Evolutionary conservation across 2,888 invertebrate species (phyloP), one percentile per base, ranked within the genome.

Genomic region (Empis stercorea): DNA sequence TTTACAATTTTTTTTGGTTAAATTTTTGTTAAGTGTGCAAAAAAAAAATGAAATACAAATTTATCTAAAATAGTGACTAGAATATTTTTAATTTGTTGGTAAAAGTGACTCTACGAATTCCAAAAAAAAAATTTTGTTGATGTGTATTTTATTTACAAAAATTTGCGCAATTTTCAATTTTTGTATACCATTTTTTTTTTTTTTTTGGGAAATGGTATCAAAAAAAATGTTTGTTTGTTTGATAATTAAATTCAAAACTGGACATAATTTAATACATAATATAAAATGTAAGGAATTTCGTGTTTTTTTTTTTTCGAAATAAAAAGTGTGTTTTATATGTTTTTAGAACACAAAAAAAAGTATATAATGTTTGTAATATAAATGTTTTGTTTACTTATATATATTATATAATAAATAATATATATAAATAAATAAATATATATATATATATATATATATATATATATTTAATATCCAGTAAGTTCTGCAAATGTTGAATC

Each of bases 401-500:
- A 11, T 38, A 38, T 16, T n/a, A 37, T 37, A 37, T 20, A 4
- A 5, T 20, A 3, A 20, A 3, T 20, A 20, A 20, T 37, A 37
- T 16, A 16, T 17, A 37, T 37, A 37, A 16, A 16, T 37, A 16
- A 15, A 37, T n/a, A 14, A 37, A 10, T 37, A 17, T 11, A 38
- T 38, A 38, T 17, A 17, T n/a, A 38, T 38, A 17, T 17, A 17
- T 17, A 17, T 10, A 17, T 51, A 13, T 49, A 52, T 54, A 69
- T 71, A 59, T 62, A 59, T 49, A 23, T 61, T 85, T 88, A 92
- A 81, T 92, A 92, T 81, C 88, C 92, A 73, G 91, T 91, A 76
- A 93, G 83, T 78, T 94, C 93, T 71, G 91, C 87, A 80, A 91
- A 92, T 73, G 93, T 93, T 76, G 84, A 83, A 77, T 94, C 93